Evolutionary conservation across 2,797 vertebrate species (phyloP), one percentile per base, ranked within the genome.

Genomic region (Sebastes oblongus): DNA sequence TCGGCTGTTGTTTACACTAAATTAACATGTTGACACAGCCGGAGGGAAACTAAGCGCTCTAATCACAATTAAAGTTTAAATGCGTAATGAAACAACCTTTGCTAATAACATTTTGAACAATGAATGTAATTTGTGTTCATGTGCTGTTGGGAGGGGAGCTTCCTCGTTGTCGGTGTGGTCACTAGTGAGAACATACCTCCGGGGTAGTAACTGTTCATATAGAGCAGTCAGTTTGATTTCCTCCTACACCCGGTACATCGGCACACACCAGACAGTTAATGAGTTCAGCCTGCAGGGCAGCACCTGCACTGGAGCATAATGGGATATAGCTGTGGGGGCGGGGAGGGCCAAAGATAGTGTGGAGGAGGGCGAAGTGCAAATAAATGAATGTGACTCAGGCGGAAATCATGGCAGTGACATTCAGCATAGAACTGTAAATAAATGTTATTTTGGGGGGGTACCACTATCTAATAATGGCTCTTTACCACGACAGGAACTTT

Each of bases 41-140:
- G 3, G 36, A 61, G 32, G 1, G 10, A 66, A 55, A 36, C 8
- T 1, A 2, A 68, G 10, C 22, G 66, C 4, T 55, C 32, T 8
- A 69, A 84, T 81, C 61, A 60, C 56, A 24, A 8, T 78, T 60
- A 65, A 39, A 59, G 9, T 24, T 67, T 55, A 55, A 75, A 61
- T 12, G 42, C 24, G 6, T 16, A n/a, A 66, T 12, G 24, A 60
- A 69, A 68, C 3, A 5, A 64, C 24, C n/a, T 8, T 30, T 3
- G n/a, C 4, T 61, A 27, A 72, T 25, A n/a, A 50, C 59, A 27
- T 36, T 66, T 8, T 32, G 24, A 81, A 68, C 68, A 27, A 27
- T 61, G 24, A 50, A 25, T 36, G 61, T 24, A 10, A 80, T 66
- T 32, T 18, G 39, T 42, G 39, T 16, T 7, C 39, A 42, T 42